A percentile compares a stretch with the other conserved stretches of the same genome.
Evolutionary conservation across 2,797 vertebrate species (phyloP).

Genomic region (Phalanger gymnotis): DNA sequence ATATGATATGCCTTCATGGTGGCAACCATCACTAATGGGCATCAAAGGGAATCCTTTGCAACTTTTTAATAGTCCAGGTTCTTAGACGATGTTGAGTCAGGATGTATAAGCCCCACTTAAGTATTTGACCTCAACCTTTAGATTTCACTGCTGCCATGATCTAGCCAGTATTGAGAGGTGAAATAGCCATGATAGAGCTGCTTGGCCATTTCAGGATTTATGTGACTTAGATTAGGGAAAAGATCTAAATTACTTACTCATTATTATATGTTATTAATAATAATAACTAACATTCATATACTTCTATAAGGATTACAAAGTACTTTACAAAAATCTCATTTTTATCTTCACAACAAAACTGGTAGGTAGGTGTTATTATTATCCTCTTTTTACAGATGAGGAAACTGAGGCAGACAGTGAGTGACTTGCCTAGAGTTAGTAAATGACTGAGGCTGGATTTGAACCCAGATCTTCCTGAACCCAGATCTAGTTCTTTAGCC

Average conservation of each 20-base stretch:
- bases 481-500: too few species aligned
- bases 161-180: neutral
- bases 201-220: neutral
- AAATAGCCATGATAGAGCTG: neutral
- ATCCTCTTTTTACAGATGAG: too few species aligned
- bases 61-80: neutral
- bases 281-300: neutral
- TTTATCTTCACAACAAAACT: neutral
- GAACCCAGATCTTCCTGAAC: too few species aligned
- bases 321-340: neutral
- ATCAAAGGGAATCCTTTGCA: neutral
- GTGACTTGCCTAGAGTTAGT: neutral
- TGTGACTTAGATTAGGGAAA: neutral
- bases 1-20: neutral
- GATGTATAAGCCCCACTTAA: neutral
- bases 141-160: conserved; percentile 2
- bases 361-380: too few species aligned
- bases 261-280: conserved; percentile 27
- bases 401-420: too few species aligned
- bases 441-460: too few species aligned
- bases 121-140: conserved; percentile 16
- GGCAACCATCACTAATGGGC: neutral
- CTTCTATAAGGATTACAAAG: neutral
- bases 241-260: neutral
- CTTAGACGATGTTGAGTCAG: neutral